Evolutionary conservation across 2,113 vertebrate genomes (phyloP).

Genomic region (Hemicordylus capensis): DNA sequence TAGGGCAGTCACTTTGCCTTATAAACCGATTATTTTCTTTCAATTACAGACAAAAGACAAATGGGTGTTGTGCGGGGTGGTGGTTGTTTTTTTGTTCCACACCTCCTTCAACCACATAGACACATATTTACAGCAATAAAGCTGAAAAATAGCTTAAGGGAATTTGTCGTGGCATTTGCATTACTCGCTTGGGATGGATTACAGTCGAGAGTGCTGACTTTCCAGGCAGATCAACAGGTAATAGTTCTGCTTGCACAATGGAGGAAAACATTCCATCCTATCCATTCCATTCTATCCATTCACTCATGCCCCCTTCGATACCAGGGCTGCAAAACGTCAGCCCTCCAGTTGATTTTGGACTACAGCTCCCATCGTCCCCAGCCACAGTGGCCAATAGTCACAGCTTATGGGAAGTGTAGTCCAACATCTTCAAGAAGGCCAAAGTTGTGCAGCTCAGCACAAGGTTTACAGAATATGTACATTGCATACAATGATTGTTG

Average conservation of each 20-base stretch:
- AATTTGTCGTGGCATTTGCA: not conserved
- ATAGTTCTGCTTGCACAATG: not conserved
- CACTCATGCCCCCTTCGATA: too few relatives aligned
- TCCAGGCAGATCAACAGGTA: not conserved
- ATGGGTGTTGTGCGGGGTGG: not conserved
- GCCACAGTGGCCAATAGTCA: too few relatives aligned
- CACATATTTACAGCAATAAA: constrained; percentile 18
- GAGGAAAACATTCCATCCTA: not conserved
- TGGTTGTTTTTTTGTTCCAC: not conserved
- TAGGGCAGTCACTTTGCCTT: constrained; percentile 49
- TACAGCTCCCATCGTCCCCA: too few relatives aligned
- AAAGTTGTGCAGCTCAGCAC: too few relatives aligned
- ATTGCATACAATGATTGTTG: too few relatives aligned
- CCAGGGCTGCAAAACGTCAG: too few relatives aligned
- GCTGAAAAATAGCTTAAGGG: not conserved
- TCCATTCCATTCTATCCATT: too few relatives aligned
- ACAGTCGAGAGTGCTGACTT: not conserved
- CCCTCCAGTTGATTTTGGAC: too few relatives aligned
- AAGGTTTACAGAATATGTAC: too few relatives aligned
- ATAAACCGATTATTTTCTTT: constrained; percentile 33
- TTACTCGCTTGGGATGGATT: not conserved
- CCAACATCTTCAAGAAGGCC: too few relatives aligned
- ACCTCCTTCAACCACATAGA: not conserved
- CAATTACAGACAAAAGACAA: constrained; percentile 8
- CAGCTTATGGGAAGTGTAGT: too few relatives aligned